Conservation (phyloP, 1,140 invertebrate species). For the Ceratoteleas bidentatus region DNA sequence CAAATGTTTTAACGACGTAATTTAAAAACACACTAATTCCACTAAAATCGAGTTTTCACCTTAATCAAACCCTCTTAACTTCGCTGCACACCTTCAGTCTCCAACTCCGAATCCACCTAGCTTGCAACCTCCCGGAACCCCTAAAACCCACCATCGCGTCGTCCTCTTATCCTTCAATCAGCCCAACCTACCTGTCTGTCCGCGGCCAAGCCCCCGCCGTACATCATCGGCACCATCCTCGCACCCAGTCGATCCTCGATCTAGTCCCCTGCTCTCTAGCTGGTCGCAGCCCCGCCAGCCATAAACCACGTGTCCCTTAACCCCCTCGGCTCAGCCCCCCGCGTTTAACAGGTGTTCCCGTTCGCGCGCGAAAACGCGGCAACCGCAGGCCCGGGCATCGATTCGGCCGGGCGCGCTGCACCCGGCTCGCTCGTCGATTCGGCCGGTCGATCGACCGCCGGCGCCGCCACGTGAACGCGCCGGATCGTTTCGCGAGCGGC, state of each 20-base stretch:
- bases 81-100: too few relatives aligned
- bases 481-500: not conserved
- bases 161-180: too few relatives aligned
- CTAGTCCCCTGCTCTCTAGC: not conserved
- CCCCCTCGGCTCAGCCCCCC: too few relatives aligned
- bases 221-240: conserved; percentile 72
- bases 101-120: too few relatives aligned
- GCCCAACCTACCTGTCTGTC: conserved; percentile 76
- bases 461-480: conserved; percentile 1
- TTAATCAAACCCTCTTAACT: too few relatives aligned
- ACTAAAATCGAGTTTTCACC: too few relatives aligned
- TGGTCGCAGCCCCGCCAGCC: not conserved
- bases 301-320: too few relatives aligned
- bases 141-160: too few relatives aligned
- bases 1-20: too few relatives aligned
- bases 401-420: not conserved
- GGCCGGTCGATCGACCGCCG: not conserved
- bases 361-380: not conserved
- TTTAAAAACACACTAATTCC: too few relatives aligned
- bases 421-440: too few relatives aligned
- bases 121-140: too few relatives aligned
- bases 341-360: conserved; percentile 40
- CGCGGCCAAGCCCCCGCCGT: conserved; percentile 77
- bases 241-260: not conserved
- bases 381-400: not conserved